These are phyloP conservation scores for Adelges cooleyi DNA, from an alignment of 1,140 invertebrate species.

Conservation along the genomic window DNA sequence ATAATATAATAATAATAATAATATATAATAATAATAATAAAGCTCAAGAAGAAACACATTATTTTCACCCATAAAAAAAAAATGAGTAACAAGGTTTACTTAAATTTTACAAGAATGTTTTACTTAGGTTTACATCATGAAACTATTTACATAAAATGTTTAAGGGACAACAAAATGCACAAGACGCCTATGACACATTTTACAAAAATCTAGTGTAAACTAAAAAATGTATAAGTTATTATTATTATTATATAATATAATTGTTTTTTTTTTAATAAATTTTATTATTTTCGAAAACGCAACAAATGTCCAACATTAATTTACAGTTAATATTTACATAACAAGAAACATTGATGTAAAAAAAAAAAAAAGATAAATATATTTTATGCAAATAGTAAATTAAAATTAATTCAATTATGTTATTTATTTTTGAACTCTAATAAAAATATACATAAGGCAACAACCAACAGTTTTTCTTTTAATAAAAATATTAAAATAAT, in stretches of 20 bases:
- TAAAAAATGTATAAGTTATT: constrained; percentile 10
- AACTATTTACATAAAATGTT: constrained; percentile 25
- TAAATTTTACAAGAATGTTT: constrained; percentile 28
- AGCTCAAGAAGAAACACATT: constrained; percentile 26
- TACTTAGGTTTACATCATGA: constrained; percentile 21
- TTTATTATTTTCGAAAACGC: constrained; percentile 22
- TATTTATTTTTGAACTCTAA: constrained; percentile 19
- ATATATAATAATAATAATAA: too few relatives aligned
- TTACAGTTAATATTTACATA: constrained; percentile 29
- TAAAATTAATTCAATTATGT: constrained; percentile 19
- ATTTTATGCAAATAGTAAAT: constrained; percentile 14
- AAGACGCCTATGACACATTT: constrained; percentile 24
- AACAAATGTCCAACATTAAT: constrained; percentile 28
- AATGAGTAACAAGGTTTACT: constrained; percentile 25
- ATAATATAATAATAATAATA: too few relatives aligned
- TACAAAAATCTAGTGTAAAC: constrained; percentile 23
- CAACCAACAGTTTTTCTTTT: constrained; percentile 19
- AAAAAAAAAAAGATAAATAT: constrained; percentile 16
- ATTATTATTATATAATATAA: constrained; percentile 1
- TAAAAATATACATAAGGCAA: constrained; percentile 19
- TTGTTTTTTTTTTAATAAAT: neutral
- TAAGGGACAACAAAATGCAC: constrained; percentile 27
- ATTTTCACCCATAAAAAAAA: constrained; percentile 24
- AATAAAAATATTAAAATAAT: neutral
- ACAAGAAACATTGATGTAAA: constrained; percentile 26